These are phyloP conservation scores for Phaonia tiefii DNA, from an alignment of 2,888 invertebrate species.

Conservation along the genomic window DNA sequence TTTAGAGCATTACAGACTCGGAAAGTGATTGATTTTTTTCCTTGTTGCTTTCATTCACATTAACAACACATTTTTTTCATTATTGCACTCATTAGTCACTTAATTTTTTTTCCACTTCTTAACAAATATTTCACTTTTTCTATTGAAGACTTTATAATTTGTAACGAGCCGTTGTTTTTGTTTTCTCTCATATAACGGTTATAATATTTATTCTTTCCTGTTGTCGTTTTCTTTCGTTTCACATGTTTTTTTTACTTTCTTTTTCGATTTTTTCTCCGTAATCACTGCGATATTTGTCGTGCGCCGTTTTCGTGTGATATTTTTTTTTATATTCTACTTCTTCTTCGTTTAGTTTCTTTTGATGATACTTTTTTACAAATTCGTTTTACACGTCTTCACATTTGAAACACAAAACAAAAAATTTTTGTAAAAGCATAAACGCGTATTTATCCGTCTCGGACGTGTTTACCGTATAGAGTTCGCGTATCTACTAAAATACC, in stretches of 20 bases:
- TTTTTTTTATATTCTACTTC: constrained; percentile 22
- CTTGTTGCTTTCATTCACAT: neutral
- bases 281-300: constrained; percentile 11
- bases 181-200: neutral
- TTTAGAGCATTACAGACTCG: constrained; percentile 5
- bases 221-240: constrained; percentile 1
- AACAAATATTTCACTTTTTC: neutral
- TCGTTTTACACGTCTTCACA: constrained; percentile 45
- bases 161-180: neutral
- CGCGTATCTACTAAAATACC: constrained; percentile 71
- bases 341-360: constrained; percentile 7
- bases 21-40: constrained; percentile 18
- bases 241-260: constrained; percentile 13
- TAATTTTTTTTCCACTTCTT: too few species aligned
- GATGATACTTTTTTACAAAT: constrained; percentile 14
- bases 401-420: constrained; percentile 49
- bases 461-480: constrained; percentile 70
- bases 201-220: constrained; percentile 10
- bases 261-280: neutral
- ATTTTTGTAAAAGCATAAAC: constrained; percentile 20
- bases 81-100: neutral
- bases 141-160: neutral
- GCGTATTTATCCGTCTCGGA: constrained; percentile 53
- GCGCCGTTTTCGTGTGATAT: constrained; percentile 19
- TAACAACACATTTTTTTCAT: constrained; percentile 18